Percentiles rank a stretch among this genome's conserved stretches.
Evolutionary conservation across 2,797 vertebrate species (phyloP).

Genomic region (Ambastaia sidthimunki): DNA sequence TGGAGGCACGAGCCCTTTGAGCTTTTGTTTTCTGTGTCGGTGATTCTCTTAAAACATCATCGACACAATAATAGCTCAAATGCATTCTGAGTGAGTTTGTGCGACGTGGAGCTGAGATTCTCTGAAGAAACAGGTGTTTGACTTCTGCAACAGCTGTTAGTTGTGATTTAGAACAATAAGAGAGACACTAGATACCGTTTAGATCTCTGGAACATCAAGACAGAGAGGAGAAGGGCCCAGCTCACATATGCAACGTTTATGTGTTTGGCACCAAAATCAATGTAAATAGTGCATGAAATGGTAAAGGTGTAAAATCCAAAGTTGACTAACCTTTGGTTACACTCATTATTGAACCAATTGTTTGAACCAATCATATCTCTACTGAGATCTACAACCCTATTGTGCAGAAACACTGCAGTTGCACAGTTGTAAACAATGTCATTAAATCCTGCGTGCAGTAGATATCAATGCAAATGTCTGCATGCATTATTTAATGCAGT

Average conservation of each 20-base stretch:
- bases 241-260: slow-evolving; percentile 2
- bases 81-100: slow-evolving; percentile 34
- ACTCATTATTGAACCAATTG: neutral
- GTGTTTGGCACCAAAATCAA: neutral
- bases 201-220: neutral
- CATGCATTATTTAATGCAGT: slow-evolving; percentile 52
- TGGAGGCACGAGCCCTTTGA: neutral
- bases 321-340: neutral
- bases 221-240: neutral
- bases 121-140: slow-evolving; percentile 44
- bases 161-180: slow-evolving; percentile 18
- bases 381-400: slow-evolving; percentile 12
- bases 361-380: neutral
- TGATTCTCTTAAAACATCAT: slow-evolving; percentile 39
- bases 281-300: too few relatives aligned
- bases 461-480: slow-evolving; percentile 54
- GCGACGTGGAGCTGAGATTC: slow-evolving; percentile 1
- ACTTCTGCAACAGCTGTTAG: slow-evolving; percentile 49
- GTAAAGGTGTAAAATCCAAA: neutral
- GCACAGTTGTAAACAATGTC: slow-evolving; percentile 45
- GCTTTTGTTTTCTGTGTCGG: slow-evolving; percentile 19
- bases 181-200: neutral
- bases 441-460: slow-evolving; percentile 34
- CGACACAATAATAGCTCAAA: slow-evolving; percentile 51
- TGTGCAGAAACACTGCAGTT: slow-evolving; percentile 19